These are phyloP conservation scores for Nephila pilipes DNA, from an alignment of 1,140 invertebrate genomes.

Conservation along the genomic window DNA sequence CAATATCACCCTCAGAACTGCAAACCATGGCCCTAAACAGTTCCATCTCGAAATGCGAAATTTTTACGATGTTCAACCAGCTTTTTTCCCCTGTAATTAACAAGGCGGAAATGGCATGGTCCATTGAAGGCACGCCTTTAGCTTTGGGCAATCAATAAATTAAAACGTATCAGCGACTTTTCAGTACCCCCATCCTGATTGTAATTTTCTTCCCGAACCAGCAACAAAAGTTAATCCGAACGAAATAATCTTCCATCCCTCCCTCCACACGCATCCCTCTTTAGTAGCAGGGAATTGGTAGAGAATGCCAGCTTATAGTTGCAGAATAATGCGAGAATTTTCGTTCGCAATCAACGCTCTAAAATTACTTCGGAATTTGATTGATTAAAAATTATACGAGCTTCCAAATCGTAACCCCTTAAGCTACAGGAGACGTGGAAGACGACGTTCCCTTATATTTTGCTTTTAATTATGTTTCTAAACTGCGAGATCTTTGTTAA, in stretches of 20 bases:
- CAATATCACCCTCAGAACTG: not conserved
- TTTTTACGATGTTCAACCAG: slow-evolving; percentile 20
- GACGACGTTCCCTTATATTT: not conserved
- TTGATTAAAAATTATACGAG: slow-evolving; percentile 66
- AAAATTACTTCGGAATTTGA: slow-evolving; percentile 67
- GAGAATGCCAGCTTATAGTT: slow-evolving; percentile 22
- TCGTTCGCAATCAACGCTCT: slow-evolving; percentile 46
- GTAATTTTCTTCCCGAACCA: not conserved
- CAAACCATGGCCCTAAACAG: not conserved
- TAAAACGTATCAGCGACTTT: slow-evolving; percentile 51
- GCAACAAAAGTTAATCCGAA: slow-evolving; percentile 58
- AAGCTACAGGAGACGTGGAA: slow-evolving; percentile 21
- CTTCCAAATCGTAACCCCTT: slow-evolving; percentile 21
- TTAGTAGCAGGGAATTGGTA: slow-evolving; percentile 36
- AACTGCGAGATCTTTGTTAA: slow-evolving; percentile 30
- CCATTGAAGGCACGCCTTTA: not conserved
- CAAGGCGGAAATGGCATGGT: slow-evolving; percentile 16
- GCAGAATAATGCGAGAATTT: slow-evolving; percentile 13
- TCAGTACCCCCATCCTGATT: not conserved
- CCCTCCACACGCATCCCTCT: not conserved
- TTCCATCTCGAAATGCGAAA: not conserved
- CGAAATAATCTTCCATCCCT: slow-evolving; percentile 28
- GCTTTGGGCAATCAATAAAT: slow-evolving; percentile 64
- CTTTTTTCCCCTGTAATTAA: slow-evolving; percentile 9
- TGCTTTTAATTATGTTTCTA: slow-evolving; percentile 39